These are phyloP conservation scores for Leptura quadrifasciata DNA, from an alignment of 2,888 invertebrate species.

Conservation along the genomic window DNA sequence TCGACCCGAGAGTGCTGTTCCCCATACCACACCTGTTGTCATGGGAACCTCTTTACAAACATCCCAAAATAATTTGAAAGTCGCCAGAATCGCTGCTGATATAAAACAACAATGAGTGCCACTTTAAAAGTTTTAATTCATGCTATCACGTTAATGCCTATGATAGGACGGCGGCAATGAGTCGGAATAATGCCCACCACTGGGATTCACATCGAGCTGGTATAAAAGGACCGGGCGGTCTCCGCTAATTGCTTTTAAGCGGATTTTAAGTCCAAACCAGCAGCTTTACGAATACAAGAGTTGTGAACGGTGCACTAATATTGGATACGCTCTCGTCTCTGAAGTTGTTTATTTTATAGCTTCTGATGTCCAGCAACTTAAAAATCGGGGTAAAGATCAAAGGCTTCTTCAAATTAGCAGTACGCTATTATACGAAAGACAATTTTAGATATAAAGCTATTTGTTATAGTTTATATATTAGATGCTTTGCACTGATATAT, in stretches of 20 bases:
- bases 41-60: conserved; percentile 50
- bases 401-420: not conserved
- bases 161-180: conserved; percentile 51
- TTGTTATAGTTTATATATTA: no score
- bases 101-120: conserved; percentile 56
- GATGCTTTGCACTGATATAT: no score
- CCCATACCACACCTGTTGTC: conserved; percentile 50
- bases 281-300: conserved; percentile 19
- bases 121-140: conserved; percentile 57
- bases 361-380: conserved; percentile 8
- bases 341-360: conserved; percentile 20
- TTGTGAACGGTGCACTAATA: conserved; percentile 35
- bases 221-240: conserved; percentile 50
- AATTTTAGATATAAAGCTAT: not conserved
- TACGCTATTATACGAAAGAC: not conserved
- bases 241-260: conserved; percentile 55
- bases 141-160: conserved; percentile 47
- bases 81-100: conserved; percentile 37
- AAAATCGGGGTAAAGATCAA: not conserved
- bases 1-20: conserved; percentile 27
- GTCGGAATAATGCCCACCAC: conserved; percentile 53
- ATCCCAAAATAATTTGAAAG: conserved; percentile 29
- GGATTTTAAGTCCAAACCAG: conserved; percentile 48
- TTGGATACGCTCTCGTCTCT: conserved; percentile 14
- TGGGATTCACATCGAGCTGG: conserved; percentile 48